Evolutionary conservation across 2,888 invertebrate species (phyloP).

Genomic region (Drosophila vallismaia): DNA sequence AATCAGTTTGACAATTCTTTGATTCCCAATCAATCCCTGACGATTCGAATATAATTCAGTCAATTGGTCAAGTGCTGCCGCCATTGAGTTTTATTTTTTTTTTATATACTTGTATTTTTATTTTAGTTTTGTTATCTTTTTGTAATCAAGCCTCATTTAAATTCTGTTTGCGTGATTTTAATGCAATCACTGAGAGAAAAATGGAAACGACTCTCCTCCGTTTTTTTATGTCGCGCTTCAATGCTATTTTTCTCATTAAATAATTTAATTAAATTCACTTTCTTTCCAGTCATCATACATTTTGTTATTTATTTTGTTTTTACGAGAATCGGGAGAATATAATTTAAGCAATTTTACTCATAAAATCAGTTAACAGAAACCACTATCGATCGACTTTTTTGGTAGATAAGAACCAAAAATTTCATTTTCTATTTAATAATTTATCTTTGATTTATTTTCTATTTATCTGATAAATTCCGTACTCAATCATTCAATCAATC

Average conservation of each 20-base stretch:
- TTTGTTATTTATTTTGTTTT: not conserved
- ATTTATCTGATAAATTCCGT: not conserved
- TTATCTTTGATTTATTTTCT: no score
- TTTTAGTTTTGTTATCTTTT: slow-evolving; percentile 46
- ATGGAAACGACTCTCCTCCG: slow-evolving; percentile 4
- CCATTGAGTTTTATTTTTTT: slow-evolving; percentile 43
- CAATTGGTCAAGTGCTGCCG: slow-evolving; percentile 78
- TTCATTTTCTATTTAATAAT: not conserved
- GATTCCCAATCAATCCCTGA: slow-evolving; percentile 58
- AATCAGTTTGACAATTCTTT: slow-evolving; percentile 34
- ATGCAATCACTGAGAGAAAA: slow-evolving; percentile 61
- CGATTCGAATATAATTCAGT: slow-evolving; percentile 45
- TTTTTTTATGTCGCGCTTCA: slow-evolving; percentile 24
- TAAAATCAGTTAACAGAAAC: not conserved
- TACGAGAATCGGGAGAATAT: not conserved
- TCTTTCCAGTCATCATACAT: slow-evolving; percentile 26
- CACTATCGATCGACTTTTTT: not conserved
- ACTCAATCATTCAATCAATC: slow-evolving; percentile 14
- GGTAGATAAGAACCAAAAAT: not conserved
- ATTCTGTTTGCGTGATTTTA: slow-evolving; percentile 76
- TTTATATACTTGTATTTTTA: slow-evolving; percentile 8
- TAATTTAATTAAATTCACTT: slow-evolving; percentile 31
- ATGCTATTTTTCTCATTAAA: slow-evolving; percentile 18
- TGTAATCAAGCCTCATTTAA: slow-evolving; percentile 77
- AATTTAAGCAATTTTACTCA: not conserved